phyloP scores from a whole-genome alignment of 2,113 vertebrate genomes.

The Salvelinus alpinus region DNA sequence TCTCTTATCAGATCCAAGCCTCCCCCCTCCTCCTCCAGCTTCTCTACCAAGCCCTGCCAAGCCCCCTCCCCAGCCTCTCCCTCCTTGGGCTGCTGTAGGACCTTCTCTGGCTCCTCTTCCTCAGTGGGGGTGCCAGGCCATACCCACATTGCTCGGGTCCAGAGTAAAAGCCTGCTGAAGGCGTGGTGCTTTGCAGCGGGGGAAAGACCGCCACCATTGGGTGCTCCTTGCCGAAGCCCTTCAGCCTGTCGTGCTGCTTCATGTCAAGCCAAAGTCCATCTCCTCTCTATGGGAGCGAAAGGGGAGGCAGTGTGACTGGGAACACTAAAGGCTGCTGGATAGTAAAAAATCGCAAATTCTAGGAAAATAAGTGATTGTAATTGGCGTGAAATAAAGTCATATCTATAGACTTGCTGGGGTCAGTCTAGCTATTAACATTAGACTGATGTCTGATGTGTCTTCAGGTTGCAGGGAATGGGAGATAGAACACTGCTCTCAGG shows the following conservation, averaged over 20 bases:
- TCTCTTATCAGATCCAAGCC: constrained; percentile 7
- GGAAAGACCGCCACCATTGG: constrained; percentile 5
- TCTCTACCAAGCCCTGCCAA: neutral
- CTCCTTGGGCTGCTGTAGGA: constrained; percentile 41
- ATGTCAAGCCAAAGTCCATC: constrained; percentile 75
- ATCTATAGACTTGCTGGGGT: too few species aligned
- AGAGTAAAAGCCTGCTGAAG: constrained; percentile 80
- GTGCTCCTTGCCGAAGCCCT: neutral
- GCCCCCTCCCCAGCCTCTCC: constrained; percentile 32
- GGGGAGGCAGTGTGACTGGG: constrained; percentile 81
- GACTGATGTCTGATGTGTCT: too few species aligned
- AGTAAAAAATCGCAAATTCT: too few species aligned
- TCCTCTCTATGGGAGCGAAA: constrained; percentile 70
- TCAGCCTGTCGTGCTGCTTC: constrained; percentile 47
- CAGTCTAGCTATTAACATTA: too few species aligned
- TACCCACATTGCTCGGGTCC: constrained; percentile 67
- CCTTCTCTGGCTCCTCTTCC: constrained; percentile 24
- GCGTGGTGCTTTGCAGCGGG: constrained; percentile 78
- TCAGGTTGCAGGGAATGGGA: too few species aligned
- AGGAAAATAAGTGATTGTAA: too few species aligned
- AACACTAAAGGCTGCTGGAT: neutral
- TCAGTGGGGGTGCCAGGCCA: constrained; percentile 5
- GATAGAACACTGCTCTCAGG: too few species aligned
- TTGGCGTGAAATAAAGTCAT: too few species aligned
- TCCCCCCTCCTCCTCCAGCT: neutral